These are phyloP conservation scores for Amphiura filiformis DNA, from an alignment of 35 echinoderm and acorn worm genomes.

Conservation along the genomic window DNA sequence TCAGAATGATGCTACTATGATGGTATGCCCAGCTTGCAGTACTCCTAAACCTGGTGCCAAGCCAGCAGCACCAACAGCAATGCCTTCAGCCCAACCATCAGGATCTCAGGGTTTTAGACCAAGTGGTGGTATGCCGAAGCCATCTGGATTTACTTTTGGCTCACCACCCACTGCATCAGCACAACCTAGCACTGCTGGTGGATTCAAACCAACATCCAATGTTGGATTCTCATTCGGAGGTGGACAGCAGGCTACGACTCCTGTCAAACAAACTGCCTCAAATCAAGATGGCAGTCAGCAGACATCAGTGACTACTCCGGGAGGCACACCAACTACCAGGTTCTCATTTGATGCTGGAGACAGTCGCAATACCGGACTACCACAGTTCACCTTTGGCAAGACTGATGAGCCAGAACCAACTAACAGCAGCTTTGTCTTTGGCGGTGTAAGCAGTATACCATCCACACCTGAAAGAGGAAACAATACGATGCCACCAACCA, in stretches of 20 bases:
- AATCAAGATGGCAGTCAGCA: not conserved
- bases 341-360: slow-evolving; percentile 29
- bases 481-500: not conserved
- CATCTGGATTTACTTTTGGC: too few relatives aligned
- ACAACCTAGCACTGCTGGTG: too few relatives aligned
- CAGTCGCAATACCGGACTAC: not conserved
- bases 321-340: not conserved
- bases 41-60: slow-evolving; percentile 33
- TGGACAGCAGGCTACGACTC: not conserved
- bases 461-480: not conserved
- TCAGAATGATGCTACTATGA: not conserved
- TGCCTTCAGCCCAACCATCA: too few relatives aligned
- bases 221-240: not conserved
- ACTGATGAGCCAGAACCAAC: not conserved
- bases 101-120: too few relatives aligned
- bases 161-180: too few relatives aligned
- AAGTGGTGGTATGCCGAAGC: too few relatives aligned
- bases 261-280: not conserved
- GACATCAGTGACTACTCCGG: not conserved
- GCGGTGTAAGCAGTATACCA: not conserved
- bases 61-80: not conserved
- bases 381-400: not conserved
- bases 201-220: not conserved
- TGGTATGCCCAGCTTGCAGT: slow-evolving; percentile 19
- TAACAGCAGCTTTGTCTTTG: not conserved